These are phyloP conservation scores for Drepana arcuata DNA, from an alignment of 1,140 invertebrate species.

Conservation along the genomic window DNA sequence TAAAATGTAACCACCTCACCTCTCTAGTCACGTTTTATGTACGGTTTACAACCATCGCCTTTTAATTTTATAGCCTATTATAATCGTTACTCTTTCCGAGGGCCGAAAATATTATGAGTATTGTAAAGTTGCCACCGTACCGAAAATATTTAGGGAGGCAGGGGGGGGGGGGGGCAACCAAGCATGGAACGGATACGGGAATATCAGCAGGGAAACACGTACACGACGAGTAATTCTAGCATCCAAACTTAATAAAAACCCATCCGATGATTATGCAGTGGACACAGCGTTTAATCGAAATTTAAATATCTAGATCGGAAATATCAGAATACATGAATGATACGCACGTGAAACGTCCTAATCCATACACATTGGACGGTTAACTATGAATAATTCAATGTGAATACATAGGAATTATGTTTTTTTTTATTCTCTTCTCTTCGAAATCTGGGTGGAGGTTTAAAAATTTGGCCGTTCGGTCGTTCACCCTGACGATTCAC, in stretches of 20 bases:
- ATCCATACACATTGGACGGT: constrained; percentile 27
- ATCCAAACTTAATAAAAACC: no score
- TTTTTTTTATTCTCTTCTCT: constrained; percentile 47
- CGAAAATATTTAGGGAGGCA: constrained; percentile 4
- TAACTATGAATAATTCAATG: constrained; percentile 49
- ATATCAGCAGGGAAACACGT: neutral
- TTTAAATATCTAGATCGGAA: constrained; percentile 49
- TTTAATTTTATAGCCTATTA: constrained; percentile 19
- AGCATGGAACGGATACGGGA: constrained; percentile 17
- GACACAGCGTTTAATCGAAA: no score
- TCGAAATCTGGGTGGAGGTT: constrained; percentile 43
- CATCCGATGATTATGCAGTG: constrained; percentile 32
- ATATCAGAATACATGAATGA: constrained; percentile 47
- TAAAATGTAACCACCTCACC: no score
- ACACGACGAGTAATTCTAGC: no score
- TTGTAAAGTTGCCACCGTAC: neutral
- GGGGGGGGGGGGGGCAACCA: constrained; percentile 19
- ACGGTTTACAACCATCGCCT: constrained; percentile 16
- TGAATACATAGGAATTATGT: constrained; percentile 32
- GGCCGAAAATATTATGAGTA: no score
- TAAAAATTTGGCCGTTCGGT: constrained; percentile 56
- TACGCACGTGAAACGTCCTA: constrained; percentile 24
- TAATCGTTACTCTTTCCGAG: constrained; percentile 9
- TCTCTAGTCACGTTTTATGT: constrained; percentile 12
- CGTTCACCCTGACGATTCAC: constrained; percentile 33